A percentile compares a stretch with the other conserved stretches of the same genome.
Conservation (phyloP, 2,797 vertebrate genomes). For the Cercopithecus mitis region DNA sequence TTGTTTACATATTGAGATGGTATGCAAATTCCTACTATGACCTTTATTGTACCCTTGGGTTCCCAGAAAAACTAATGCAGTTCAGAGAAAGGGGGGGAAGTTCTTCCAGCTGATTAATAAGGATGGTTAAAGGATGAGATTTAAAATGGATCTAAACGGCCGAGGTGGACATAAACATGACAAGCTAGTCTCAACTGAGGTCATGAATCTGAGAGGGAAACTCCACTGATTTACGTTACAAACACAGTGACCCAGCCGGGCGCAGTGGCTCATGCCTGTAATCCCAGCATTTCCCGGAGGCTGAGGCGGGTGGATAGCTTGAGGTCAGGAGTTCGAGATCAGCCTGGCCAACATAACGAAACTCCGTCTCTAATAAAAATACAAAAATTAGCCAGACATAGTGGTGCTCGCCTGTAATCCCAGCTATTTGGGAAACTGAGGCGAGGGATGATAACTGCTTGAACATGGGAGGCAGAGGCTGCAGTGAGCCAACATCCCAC, state of each 20-base stretch:
- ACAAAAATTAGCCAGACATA: neutral
- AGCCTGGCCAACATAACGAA: neutral
- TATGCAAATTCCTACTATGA: neutral
- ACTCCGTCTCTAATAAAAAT: neutral
- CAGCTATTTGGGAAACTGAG: neutral
- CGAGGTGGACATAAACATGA: neutral
- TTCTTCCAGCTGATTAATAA: neutral
- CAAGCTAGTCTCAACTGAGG: neutral
- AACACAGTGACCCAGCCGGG: no score
- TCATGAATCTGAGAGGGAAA: neutral
- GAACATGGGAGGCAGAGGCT: rapidly evolving
- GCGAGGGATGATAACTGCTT: neutral
- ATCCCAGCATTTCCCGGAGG: neutral
- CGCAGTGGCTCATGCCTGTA: neutral
- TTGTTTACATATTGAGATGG: neutral
- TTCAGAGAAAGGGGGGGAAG: neutral
- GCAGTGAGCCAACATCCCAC: neutral
- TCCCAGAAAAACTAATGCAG: neutral
- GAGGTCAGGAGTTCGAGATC: neutral
- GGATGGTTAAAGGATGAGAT: neutral
- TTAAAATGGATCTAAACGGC: neutral
- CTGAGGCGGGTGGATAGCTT: neutral
- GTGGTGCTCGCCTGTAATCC: neutral
- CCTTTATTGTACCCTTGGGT: neutral
- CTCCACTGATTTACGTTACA: neutral